Percentiles rank a stretch among this genome's conserved stretches.
phyloP scores from a whole-genome alignment of 2,888 invertebrate species.

The Cantharis lateralis region DNA sequence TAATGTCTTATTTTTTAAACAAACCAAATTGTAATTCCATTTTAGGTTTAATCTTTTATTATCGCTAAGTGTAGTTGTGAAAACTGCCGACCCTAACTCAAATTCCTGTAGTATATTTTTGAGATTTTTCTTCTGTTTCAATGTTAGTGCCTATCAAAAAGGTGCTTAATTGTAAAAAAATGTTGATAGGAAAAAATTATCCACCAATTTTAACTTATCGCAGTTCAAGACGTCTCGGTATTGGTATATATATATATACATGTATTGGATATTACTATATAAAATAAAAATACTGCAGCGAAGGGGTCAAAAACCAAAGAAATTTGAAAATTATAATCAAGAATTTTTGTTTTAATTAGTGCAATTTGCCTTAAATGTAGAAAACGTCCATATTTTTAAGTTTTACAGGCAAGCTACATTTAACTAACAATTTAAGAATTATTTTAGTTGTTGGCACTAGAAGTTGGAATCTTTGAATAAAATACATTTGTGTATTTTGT shows the following conservation, averaged over 20 bases:
- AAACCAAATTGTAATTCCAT: not conserved
- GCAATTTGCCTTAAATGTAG: not conserved
- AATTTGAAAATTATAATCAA: not conserved
- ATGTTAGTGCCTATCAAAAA: not conserved
- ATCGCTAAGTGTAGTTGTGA: not conserved
- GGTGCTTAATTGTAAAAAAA: not conserved
- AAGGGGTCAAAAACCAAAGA: not conserved
- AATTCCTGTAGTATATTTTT: not conserved
- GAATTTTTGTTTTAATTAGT: not conserved
- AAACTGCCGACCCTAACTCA: not conserved
- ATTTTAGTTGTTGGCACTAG: not conserved
- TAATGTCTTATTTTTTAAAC: not conserved
- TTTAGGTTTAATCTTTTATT: not conserved
- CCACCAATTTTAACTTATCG: not conserved
- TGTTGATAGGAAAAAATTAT: not conserved
- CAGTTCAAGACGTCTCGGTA: not conserved
- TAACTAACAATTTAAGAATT: not conserved
- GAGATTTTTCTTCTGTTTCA: not conserved
- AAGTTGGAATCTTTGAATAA: not conserved
- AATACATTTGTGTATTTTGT: not conserved
- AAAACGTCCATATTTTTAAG: not conserved
- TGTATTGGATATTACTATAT: not conserved
- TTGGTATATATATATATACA: not conserved
- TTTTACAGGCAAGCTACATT: not conserved
- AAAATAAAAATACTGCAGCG: not conserved